These are phyloP conservation scores for Enteromius radiatus DNA, from an alignment of 2,797 vertebrate species.

Conservation along the genomic window DNA sequence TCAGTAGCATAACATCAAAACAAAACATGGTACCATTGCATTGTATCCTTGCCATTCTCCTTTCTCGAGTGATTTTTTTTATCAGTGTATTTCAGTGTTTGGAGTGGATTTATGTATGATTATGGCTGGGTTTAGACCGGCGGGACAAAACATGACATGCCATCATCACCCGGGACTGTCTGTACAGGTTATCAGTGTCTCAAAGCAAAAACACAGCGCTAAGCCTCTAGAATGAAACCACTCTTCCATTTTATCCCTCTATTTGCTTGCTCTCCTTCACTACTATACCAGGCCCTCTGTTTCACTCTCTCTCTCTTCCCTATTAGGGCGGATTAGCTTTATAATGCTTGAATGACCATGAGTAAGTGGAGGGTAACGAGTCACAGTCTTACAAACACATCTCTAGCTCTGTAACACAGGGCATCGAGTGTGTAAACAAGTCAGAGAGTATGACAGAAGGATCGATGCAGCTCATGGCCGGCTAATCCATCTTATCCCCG, in stretches of 20 bases:
- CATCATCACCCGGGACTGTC: slow-evolving; percentile 54
- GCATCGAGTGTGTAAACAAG: slow-evolving; percentile 57
- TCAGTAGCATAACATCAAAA: too few relatives aligned
- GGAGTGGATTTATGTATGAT: slow-evolving; percentile 29
- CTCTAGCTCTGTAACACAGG: slow-evolving; percentile 57
- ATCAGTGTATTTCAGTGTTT: slow-evolving; percentile 32
- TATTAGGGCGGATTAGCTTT: slow-evolving; percentile 83
- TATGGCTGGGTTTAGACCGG: slow-evolving; percentile 16
- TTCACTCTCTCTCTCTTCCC: slow-evolving; percentile 68
- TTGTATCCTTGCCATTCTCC: neutral
- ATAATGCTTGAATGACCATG: slow-evolving; percentile 80
- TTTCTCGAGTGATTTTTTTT: neutral
- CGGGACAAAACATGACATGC: slow-evolving; percentile 21
- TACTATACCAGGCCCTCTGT: slow-evolving; percentile 27
- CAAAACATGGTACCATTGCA: neutral
- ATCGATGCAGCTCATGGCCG: slow-evolving; percentile 52
- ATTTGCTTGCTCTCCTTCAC: slow-evolving; percentile 47
- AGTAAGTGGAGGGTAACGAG: slow-evolving; percentile 74
- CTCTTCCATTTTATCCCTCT: slow-evolving; percentile 58
- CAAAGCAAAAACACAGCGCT: slow-evolving; percentile 68
- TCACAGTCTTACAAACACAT: slow-evolving; percentile 64
- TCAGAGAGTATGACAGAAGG: slow-evolving; percentile 46
- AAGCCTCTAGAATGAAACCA: slow-evolving; percentile 69
- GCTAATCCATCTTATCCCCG: slow-evolving; percentile 57
- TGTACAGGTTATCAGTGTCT: slow-evolving; percentile 66